phyloP scores from a whole-genome alignment of 2,797 vertebrate species.

The Streptopelia turtur region DNA sequence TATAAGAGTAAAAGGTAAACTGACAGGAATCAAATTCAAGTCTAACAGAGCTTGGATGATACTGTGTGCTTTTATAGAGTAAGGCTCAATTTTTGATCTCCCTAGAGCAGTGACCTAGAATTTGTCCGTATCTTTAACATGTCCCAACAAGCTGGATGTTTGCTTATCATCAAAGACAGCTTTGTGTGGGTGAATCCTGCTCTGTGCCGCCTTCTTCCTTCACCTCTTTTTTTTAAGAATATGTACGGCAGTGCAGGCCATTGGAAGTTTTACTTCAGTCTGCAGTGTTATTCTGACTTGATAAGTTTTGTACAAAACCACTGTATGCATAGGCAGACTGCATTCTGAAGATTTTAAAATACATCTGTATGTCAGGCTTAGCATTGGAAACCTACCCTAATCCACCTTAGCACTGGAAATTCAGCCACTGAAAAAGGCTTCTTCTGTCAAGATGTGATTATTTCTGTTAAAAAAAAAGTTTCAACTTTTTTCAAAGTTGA shows the following conservation, averaged over 20 bases:
- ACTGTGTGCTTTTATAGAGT: constrained; percentile 13
- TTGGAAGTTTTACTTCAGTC: not conserved
- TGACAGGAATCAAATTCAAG: constrained; percentile 58
- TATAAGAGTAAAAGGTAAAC: constrained; percentile 50
- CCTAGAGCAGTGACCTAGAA: constrained; percentile 41
- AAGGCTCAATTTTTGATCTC: constrained; percentile 57
- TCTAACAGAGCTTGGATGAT: constrained; percentile 19
- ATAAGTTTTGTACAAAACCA: not conserved
- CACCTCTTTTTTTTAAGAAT: not conserved
- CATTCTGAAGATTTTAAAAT: not conserved
- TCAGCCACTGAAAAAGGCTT: not conserved
- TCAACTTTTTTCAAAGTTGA: not conserved
- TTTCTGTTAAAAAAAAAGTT: not conserved
- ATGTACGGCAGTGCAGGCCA: not conserved
- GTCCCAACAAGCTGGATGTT: not conserved
- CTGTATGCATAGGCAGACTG: not conserved
- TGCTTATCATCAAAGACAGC: constrained; percentile 59
- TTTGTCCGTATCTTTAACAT: constrained; percentile 44
- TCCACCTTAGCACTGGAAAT: not conserved
- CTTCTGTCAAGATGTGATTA: not conserved
- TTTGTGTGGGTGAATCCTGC: constrained; percentile 17
- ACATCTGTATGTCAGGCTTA: not conserved
- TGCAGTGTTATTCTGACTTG: not conserved
- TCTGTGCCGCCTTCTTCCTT: not conserved
- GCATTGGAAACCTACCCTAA: not conserved